Evolutionary conservation across 2,113 vertebrate genomes (phyloP), one percentile per base, ranked within the genome.

Genomic region (Nycticorax nycticorax): DNA sequence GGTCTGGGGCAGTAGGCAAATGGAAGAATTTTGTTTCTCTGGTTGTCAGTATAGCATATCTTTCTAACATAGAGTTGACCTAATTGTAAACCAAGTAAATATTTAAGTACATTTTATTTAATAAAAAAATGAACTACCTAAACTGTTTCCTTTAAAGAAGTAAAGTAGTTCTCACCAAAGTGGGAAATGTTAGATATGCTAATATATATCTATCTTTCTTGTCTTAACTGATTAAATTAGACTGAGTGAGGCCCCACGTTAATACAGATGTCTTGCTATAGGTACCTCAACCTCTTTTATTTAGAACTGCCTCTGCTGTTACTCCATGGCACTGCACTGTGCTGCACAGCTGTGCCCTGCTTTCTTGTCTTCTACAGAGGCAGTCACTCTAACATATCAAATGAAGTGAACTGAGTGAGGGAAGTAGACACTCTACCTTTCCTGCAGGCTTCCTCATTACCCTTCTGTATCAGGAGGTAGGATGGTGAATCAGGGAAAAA

Each of bases 401-500:
- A 33, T 47, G 7, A 50, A 72, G 47, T 64, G 82, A 75, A 89
- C 37, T 82, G 85, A 39, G 71, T 79, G 90, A 89, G 80, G 53
- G 57, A 92, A 89, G 88, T 32, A 73, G 75, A 52, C 59, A 91
- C 88, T 76, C 69, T 97, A 99, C 98, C 98, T 97, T 98, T 98
- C 95, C 78, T 96, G 96, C 98, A 96, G 80, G 97, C 98, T 82
- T 98, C 98, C 76, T 94, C 97, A 67, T 99, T 98, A 71, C 98
- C 98, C 92, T 98, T 98, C 97, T 98, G 98, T 45, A 99, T 98
- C 96, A 98, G 98, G 68, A 98, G 98, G 90, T 98, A 98, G 71
- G 98, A 96, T 66, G 93, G 98, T 97, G 96, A 97, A 87, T 97
- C 98, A 77, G 96, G 99, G 98, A 97, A 98, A 95, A 98, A 98